Base-by-base conservation (phyloP, 2,797 vertebrate genomes). In the Cynopterus sphinx region DNA sequence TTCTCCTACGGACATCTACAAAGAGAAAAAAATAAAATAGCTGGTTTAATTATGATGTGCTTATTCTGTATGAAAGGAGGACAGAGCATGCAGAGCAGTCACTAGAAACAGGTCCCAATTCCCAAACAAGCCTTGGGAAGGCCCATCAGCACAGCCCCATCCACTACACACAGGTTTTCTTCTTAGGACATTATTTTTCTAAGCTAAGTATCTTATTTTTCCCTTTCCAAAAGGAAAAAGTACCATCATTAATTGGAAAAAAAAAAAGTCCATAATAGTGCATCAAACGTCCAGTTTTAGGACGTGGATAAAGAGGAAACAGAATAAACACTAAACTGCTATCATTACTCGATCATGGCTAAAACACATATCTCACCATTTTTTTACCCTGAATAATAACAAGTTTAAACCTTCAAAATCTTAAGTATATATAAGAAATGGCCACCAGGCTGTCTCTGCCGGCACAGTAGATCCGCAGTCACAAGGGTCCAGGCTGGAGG, bases 1-100 rank as follows among this genome's bases (percentile, higher is more conserved):
- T 99, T 98, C 99, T 99, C 90, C 99, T 99, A 63, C 99, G 99
- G 96, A 99, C 98, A 97, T 99, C 99, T 99, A 87, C 0, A 90
- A 67, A 93, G 39, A 94, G 46, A 95, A 36, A 61, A 61, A 92
- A 95, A 93, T 21, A 74, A 74, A 70, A 3, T 16, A 10, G 39
- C n/a, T 7, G 9, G 13, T 12, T 36, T 33, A 71, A 36, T 21
- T 0, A 4, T 6, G 24, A 65, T 0, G 0, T 5, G 49, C 15
- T 75, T 43, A 33, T 22, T 39, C 36, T 41, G 4, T 21, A 16
- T 26, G 49, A 43, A 1, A n/a, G 16, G 10, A 63, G 22, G 43
- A 9, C 22, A 19, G 3, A 16, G 39, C 5, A 5, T 0, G 3
- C 12, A 2, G 1, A 43, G 21, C 1, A 5, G 24, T 33, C 86